A percentile compares a stretch with the other conserved stretches of the same genome.
Evolutionary conservation across 2,797 vertebrate species (phyloP).

Genomic region (Gambusia yucatana): DNA sequence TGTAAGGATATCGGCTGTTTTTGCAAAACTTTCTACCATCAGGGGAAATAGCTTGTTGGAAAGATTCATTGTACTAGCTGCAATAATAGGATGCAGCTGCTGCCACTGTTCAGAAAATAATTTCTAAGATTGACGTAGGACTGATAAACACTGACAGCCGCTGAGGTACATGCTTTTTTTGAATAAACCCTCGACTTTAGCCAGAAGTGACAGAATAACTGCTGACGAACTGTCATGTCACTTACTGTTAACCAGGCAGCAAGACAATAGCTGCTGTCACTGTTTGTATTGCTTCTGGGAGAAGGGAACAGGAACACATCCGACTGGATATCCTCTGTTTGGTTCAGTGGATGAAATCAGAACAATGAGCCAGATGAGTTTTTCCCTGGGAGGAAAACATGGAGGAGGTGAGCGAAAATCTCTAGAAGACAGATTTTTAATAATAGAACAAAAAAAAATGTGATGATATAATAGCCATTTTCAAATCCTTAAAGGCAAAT

Average conservation of each 20-base stretch:
- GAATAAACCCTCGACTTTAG: slow-evolving; percentile 37
- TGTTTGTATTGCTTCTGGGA: slow-evolving; percentile 59
- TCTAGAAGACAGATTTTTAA: slow-evolving; percentile 18
- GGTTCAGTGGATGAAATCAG: slow-evolving; percentile 44
- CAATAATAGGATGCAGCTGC: slow-evolving; percentile 35
- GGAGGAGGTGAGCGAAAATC: slow-evolving; percentile 20
- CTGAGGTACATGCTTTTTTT: slow-evolving; percentile 11
- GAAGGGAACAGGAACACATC: slow-evolving; percentile 69
- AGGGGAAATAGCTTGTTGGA: background rate
- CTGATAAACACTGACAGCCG: slow-evolving; percentile 24
- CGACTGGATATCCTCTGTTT: slow-evolving; percentile 78
- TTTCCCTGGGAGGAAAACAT: slow-evolving; percentile 19
- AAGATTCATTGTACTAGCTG: slow-evolving; percentile 11
- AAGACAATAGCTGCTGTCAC: slow-evolving; percentile 67
- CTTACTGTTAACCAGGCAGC: slow-evolving; percentile 53
- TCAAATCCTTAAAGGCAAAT: background rate
- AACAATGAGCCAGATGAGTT: slow-evolving; percentile 54
- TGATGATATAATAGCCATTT: slow-evolving; percentile 1
- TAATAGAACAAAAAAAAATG: slow-evolving; percentile 4
- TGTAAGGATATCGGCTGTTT: background rate
- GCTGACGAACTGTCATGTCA: slow-evolving; percentile 51
- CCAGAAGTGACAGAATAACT: slow-evolving; percentile 46
- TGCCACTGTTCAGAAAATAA: slow-evolving; percentile 17
- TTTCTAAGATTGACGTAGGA: slow-evolving; percentile 22
- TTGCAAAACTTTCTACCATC: background rate